These are phyloP conservation scores for Hemibagrus wyckioides DNA, from an alignment of 2,113 vertebrate species.

Conservation along the genomic window DNA sequence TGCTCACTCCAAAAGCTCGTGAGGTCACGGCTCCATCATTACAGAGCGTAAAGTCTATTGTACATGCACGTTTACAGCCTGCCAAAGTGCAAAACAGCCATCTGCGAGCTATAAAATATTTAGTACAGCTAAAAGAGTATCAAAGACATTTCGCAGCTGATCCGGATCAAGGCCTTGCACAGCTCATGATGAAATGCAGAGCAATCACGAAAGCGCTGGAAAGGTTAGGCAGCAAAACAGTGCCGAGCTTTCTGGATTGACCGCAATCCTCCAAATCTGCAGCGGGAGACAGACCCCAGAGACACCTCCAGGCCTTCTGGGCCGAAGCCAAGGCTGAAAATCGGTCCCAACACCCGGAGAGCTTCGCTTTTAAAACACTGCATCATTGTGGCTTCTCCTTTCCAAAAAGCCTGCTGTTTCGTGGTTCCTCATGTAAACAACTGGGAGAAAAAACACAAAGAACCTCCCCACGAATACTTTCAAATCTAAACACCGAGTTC, in stretches of 20 bases:
- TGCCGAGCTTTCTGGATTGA: background rate
- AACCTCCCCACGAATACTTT: background rate
- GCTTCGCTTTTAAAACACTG: background rate
- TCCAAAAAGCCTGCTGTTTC: background rate
- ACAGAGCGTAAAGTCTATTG: background rate
- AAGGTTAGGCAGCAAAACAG: conserved; percentile 8
- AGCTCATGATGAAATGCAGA: conserved; percentile 33
- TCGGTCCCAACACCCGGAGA: background rate
- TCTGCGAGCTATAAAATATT: conserved; percentile 28
- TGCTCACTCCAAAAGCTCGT: background rate
- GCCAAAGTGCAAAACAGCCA: conserved; percentile 2
- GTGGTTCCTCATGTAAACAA: conserved; percentile 25
- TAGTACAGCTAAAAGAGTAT: conserved; percentile 34
- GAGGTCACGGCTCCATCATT: conserved; percentile 3
- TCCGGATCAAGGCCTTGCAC: background rate
- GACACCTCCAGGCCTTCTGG: conserved; percentile 1
- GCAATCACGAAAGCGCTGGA: conserved; percentile 14
- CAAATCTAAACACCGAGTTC: conserved; percentile 7
- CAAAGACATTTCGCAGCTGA: conserved; percentile 33
- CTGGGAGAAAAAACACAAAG: conserved; percentile 20
- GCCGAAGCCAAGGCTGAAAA: background rate
- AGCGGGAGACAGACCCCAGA: background rate
- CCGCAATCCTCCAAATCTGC: conserved; percentile 21
- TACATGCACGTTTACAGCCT: background rate
- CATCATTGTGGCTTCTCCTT: background rate